Conservation (phyloP, 2,888 invertebrate species). For the Agonopterix subpropinquella region DNA sequence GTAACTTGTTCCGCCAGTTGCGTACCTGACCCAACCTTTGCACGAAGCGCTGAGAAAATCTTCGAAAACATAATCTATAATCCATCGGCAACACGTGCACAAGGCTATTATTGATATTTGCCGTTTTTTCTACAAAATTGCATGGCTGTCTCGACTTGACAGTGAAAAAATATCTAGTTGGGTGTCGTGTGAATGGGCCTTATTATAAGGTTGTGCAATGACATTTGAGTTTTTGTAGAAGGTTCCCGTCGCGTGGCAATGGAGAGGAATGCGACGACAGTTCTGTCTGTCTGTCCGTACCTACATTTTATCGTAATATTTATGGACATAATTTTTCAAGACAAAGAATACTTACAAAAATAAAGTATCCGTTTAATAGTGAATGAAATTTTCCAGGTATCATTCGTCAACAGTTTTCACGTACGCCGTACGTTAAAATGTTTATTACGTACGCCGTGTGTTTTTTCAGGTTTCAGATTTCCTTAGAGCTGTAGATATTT, state of each 20-base stretch:
- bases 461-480: no score
- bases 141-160: conserved; percentile 59
- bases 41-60: conserved; percentile 65
- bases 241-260: conserved; percentile 55
- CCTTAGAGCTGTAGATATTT: no score
- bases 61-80: conserved; percentile 70
- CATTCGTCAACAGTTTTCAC: no score
- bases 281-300: conserved; percentile 15
- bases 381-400: no score
- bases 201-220: conserved; percentile 72
- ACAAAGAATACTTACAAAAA: not conserved
- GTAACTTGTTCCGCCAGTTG: conserved; percentile 21
- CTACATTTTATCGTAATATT: no score
- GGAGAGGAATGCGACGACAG: conserved; percentile 31
- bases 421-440: no score
- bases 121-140: conserved; percentile 72
- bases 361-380: no score
- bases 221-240: conserved; percentile 59
- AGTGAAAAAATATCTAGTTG: conserved; percentile 61
- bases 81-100: conserved; percentile 73
- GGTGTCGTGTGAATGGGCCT: conserved; percentile 65
- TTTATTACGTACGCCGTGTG: no score
- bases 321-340: no score
- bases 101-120: conserved; percentile 70
- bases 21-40: conserved; percentile 57